Evolutionary conservation across 35 echinoderm and acorn worm species (phyloP), one percentile per base, ranked within the genome.

Genomic region (Heliocidaris erythrogramma): DNA sequence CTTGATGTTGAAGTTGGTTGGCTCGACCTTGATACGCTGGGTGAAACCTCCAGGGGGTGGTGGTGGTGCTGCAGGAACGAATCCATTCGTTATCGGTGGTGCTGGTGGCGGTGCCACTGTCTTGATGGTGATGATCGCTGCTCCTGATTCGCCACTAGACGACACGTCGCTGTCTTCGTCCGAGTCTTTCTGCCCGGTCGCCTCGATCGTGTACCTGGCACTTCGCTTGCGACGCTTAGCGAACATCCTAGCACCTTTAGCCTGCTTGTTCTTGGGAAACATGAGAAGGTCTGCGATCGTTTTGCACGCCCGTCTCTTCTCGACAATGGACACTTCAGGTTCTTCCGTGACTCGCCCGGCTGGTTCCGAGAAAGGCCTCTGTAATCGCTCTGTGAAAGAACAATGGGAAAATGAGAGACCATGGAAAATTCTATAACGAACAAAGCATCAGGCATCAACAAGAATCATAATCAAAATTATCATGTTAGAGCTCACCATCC

Each of bases 211-310:
- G 86, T 96, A 99, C 52, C 96, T 96, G 18, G 97, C 98, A 93
- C 97, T 97, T 48, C 97, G 87, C 94, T 99, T 99, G 9, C 98
- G 96, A 90, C 97, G 96, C 88, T 99, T 99, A 10, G 98, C 98
- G 90, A 99, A 99, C 98, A 99, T 99, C 92, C 96, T 89, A 14
- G 98, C 98, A n/a, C 98, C 98, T 89, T 96, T 97, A 7, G 97
- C 95, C 84, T 97, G 95, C 86, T 99, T 99, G 93, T 99, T 96
- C 30, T 90, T 95, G 11, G 98, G 98, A 60, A 99, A 99, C 97
- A 99, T 97, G 48, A 99, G 91, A 14, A 99, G 95, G 65, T 99
- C 98, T 30, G 98, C 97, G 12, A 99, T 99, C 14, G 97, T 97
- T 92, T 97, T 99, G 60, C 97, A 97, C 30, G 95, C 97, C 49